A percentile compares a stretch with the other conserved stretches of the same genome.
Evolutionary conservation across 2,888 invertebrate species (phyloP).

Genomic region (Lagria hirta): DNA sequence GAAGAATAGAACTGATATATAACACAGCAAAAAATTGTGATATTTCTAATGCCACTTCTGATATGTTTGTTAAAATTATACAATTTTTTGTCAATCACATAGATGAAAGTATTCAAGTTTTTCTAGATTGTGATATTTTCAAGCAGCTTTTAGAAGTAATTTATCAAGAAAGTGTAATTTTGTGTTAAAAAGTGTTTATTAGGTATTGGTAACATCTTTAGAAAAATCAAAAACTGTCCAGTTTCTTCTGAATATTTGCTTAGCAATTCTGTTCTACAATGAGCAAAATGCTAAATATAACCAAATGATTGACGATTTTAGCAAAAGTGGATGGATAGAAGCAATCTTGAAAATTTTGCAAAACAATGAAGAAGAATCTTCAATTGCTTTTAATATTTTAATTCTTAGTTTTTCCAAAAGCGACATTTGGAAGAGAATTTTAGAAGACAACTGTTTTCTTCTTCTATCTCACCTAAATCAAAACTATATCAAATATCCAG

Average conservation of each 20-base stretch:
- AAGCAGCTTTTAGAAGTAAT: constrained; percentile 31
- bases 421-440: constrained; percentile 34
- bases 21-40: constrained; percentile 30
- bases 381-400: constrained; percentile 22
- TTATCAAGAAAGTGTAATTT: constrained; percentile 5
- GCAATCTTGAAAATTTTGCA: constrained; percentile 32
- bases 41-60: constrained; percentile 32
- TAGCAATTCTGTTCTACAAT: constrained; percentile 32
- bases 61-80: constrained; percentile 44
- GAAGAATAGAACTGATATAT: constrained; percentile 42
- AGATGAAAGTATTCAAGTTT: constrained; percentile 41
- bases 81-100: constrained; percentile 45
- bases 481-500: constrained; percentile 3
- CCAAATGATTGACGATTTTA: constrained; percentile 27
- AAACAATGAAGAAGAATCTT: constrained; percentile 23
- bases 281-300: constrained; percentile 29
- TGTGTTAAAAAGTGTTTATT: constrained; percentile 19
- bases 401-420: constrained; percentile 15
- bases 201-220: constrained; percentile 21
- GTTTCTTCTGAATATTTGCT: constrained; percentile 16
- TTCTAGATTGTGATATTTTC: constrained; percentile 44
- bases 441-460: constrained; percentile 38
- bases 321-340: constrained; percentile 25
- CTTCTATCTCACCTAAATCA: constrained; percentile 36
- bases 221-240: constrained; percentile 12